Base-by-base conservation (phyloP, 1,140 invertebrate genomes). In the Lamellibrachia luymesi region DNA sequence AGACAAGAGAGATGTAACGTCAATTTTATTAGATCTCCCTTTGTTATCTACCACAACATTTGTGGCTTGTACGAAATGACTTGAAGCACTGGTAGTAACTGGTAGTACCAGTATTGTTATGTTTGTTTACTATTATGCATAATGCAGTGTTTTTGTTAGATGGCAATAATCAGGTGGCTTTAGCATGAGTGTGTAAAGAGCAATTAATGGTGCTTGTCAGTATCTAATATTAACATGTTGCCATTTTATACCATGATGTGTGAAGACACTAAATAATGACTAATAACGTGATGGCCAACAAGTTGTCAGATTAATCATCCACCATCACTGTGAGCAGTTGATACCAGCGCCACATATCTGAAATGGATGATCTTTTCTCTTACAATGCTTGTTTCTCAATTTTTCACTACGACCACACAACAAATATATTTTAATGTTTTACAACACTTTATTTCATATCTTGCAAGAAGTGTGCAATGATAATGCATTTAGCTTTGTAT, bases 111-210 rank as follows among this genome's bases (percentile, higher is more conserved):
- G 25, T 80, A 80, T 80, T 80, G 64, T 80, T 80, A 80, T 80
- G 64, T 80, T 80, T 80, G 64, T 4, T 80, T 80, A 80, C 25
- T 80, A 80, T 56, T 56, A 56, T 56, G 52, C 52, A 56, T 80
- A 80, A 80, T 80, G 64, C 64, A 80, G 64, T 80, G 64, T 80
- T 80, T 80, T 80, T 80, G 64, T 80, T 80, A 80, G 25, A 80
- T 38, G 38, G 38, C 38, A 38, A 38, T 38, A 38, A 38, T 38
- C 38, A 80, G 64, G 64, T 80, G 64, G 64, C 64, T 80, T 80
- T 22, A 80, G 64, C 25, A 22, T 22, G 64, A 80, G 17, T 80
- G 5, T 80, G 64, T 80, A 80, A 80, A 22, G 64, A 80, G 64
- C 4, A 22, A 0, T 80, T 22, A 80, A 10, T 22, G 2, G 17